Evolutionary conservation across 2,113 vertebrate species (phyloP).

Genomic region (Conger conger): DNA sequence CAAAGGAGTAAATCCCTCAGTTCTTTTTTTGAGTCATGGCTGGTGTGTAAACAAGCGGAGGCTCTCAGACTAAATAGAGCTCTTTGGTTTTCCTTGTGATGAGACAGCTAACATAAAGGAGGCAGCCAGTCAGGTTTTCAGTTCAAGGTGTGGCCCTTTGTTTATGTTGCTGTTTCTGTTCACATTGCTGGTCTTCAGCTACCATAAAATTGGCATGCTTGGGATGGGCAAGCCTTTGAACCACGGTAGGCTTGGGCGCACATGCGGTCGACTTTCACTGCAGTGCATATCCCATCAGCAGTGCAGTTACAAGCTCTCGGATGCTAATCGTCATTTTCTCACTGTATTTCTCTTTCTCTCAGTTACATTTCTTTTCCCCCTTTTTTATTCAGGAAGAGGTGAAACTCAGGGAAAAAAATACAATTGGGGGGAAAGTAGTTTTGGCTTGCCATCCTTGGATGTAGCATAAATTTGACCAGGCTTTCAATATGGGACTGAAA

Average conservation of each 20-base stretch:
- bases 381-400: neutral
- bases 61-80: slow-evolving; percentile 55
- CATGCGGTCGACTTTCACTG: slow-evolving; percentile 13
- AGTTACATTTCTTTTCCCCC: neutral
- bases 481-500: neutral
- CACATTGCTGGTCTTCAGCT: slow-evolving; percentile 38
- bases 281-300: slow-evolving; percentile 11
- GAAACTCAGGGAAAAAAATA: neutral
- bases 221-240: slow-evolving; percentile 28
- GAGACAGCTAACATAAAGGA: slow-evolving; percentile 7
- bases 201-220: slow-evolving; percentile 46
- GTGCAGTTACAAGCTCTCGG: slow-evolving; percentile 25
- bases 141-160: slow-evolving; percentile 22
- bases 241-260: slow-evolving; percentile 14
- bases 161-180: slow-evolving; percentile 30
- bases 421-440: neutral
- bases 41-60: slow-evolving; percentile 43
- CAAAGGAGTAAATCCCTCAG: slow-evolving; percentile 51
- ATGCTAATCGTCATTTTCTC: slow-evolving; percentile 29
- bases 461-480: neutral
- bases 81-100: slow-evolving; percentile 39
- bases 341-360: slow-evolving; percentile 13
- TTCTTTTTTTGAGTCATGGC: slow-evolving; percentile 54
- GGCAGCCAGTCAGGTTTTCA: neutral
- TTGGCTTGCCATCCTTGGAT: neutral